A percentile compares a stretch with the other conserved stretches of the same genome.
Evolutionary conservation across 1,140 invertebrate species (phyloP).

Genomic region (Nomia melanderi): DNA sequence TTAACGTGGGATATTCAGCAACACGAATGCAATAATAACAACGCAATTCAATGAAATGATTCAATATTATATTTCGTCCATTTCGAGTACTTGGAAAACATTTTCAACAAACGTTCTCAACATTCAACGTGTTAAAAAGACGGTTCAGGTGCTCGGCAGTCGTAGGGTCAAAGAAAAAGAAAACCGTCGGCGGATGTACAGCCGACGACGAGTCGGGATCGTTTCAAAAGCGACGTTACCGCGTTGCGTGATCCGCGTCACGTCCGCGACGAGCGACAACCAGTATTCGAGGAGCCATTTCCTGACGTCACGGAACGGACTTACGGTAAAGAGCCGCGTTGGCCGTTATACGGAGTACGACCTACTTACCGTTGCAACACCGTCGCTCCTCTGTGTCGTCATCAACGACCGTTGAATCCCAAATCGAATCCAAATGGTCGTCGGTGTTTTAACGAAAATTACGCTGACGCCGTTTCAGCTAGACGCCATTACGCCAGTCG

Average conservation of each 20-base stretch:
- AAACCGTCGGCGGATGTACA: no score
- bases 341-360: constrained; percentile 17
- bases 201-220: no score
- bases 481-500: no score
- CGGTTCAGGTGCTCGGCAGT: no score
- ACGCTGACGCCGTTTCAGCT: background rate
- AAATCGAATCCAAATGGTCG: constrained; percentile 37
- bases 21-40: no score
- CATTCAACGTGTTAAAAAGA: no score
- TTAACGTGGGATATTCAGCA: no score
- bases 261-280: background rate
- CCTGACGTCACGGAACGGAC: constrained; percentile 29
- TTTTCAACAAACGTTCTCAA: no score
- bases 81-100: no score
- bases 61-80: no score
- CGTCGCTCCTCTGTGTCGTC: background rate
- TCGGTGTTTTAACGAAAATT: background rate
- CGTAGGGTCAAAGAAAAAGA: no score
- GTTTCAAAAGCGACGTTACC: constrained; percentile 5
- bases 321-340: constrained; percentile 43
- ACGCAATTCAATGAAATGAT: no score
- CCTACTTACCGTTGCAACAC: constrained; percentile 52
- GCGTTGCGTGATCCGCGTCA: constrained; percentile 42
- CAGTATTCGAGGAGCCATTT: constrained; percentile 15
- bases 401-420: constrained; percentile 33